Percentiles rank a stretch among this genome's conserved stretches.
Conservation (phyloP, 2,797 vertebrate genomes). For the Pterois miles region DNA sequence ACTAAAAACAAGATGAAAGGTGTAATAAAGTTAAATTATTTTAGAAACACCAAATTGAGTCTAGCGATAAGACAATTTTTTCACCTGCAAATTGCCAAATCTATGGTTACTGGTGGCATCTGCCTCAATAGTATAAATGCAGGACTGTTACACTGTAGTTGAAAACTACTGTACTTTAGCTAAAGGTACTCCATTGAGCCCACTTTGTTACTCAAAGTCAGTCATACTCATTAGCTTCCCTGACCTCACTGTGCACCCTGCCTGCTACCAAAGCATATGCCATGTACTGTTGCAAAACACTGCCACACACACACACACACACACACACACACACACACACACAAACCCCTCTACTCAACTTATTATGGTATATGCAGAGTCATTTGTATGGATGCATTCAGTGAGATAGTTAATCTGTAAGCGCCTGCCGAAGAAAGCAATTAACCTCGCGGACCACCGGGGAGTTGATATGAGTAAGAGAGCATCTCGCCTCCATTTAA, state of each 20-base stretch:
- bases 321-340: constrained; percentile 7
- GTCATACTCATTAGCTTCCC: constrained; percentile 42
- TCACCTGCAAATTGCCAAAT: not conserved
- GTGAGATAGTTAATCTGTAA: constrained; percentile 71
- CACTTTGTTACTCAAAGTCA: constrained; percentile 40
- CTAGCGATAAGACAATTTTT: not conserved
- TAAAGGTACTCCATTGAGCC: not conserved
- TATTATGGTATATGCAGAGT: constrained; percentile 53
- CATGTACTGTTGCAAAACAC: constrained; percentile 29
- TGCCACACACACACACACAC: constrained; percentile 20
- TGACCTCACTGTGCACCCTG: constrained; percentile 28
- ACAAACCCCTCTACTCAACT: constrained; percentile 11
- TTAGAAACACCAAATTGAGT: too few relatives aligned
- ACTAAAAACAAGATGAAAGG: not conserved
- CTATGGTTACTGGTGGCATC: not conserved
- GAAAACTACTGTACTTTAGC: not conserved
- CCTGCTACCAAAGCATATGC: constrained; percentile 23
- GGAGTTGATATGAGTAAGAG: constrained; percentile 63
- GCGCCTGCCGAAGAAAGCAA: constrained; percentile 73
- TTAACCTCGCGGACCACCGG: constrained; percentile 69
- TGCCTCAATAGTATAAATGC: not conserved
- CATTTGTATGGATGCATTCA: constrained; percentile 74
- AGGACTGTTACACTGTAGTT: not conserved
- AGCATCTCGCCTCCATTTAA: constrained; percentile 63
- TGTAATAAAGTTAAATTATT: too few relatives aligned